Conservation (phyloP, 2,797 vertebrate genomes). For the Pyrocephalus nanus region DNA sequence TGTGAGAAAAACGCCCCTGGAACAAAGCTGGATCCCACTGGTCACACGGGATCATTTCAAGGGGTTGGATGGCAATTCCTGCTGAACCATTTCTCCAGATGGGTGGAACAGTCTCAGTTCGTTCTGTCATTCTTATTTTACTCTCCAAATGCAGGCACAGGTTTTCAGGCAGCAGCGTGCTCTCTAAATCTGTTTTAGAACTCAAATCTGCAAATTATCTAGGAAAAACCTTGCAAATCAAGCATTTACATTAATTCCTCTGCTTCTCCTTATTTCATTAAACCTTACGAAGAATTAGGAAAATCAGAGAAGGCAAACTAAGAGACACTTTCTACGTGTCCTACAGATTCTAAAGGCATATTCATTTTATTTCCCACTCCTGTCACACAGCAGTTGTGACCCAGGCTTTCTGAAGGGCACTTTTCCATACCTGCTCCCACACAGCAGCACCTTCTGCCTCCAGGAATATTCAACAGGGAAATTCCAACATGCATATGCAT, state of each 20-base stretch:
- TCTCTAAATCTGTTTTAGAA: slow-evolving; percentile 12
- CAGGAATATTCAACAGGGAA: slow-evolving; percentile 30
- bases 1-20: neutral
- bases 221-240: slow-evolving; percentile 54
- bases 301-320: neutral
- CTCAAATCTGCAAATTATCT: slow-evolving; percentile 12
- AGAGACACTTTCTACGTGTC: neutral
- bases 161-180: neutral
- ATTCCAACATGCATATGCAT: slow-evolving; percentile 35
- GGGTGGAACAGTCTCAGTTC: neutral
- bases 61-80: slow-evolving; percentile 1
- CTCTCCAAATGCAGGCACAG: slow-evolving; percentile 14
- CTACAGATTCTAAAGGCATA: neutral
- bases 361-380: neutral
- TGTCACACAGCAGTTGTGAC: neutral
- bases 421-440: slow-evolving; percentile 3
- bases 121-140: slow-evolving; percentile 6
- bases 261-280: neutral
- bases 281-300: neutral
- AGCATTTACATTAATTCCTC: neutral
- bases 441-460: neutral
- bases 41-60: neutral
- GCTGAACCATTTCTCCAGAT: slow-evolving; percentile 26
- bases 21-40: neutral
- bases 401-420: neutral